Conservation (phyloP, 2,888 invertebrate genomes). For the Tiliacea citrago region DNA sequence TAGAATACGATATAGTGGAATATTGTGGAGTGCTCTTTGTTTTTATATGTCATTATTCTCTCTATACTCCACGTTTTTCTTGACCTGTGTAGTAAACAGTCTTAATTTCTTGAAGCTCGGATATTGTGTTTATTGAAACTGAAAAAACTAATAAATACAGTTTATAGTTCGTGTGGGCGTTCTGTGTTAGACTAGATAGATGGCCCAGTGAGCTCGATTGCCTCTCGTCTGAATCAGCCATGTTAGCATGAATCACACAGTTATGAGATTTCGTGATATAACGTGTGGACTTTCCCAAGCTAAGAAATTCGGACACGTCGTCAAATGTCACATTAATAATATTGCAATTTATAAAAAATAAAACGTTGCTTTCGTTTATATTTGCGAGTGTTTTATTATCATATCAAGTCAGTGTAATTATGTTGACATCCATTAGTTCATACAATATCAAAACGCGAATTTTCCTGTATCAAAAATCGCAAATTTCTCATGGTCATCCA, state of each 20-base stretch:
- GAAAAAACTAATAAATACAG: conserved; percentile 41
- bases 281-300: conserved; percentile 73
- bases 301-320: conserved; percentile 71
- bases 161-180: conserved; percentile 52
- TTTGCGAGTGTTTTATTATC: conserved; percentile 7
- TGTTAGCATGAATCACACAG: conserved; percentile 76
- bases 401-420: conserved; percentile 19
- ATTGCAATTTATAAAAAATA: conserved; percentile 39
- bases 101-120: conserved; percentile 10
- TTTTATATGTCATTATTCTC: conserved; percentile 54
- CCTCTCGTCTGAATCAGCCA: conserved; percentile 67
- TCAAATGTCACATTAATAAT: conserved; percentile 63
- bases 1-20: conserved; percentile 74
- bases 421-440: conserved; percentile 13
- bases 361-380: conserved; percentile 29
- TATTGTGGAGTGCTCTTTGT: conserved; percentile 62
- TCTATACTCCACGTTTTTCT: conserved; percentile 16
- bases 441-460: conserved; percentile 5
- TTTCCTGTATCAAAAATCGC: conserved; percentile 43
- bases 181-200: conserved; percentile 56
- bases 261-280: conserved; percentile 75
- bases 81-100: conserved; percentile 37
- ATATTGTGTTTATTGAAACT: conserved; percentile 31
- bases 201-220: conserved; percentile 68
- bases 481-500: conserved; percentile 58